These are phyloP conservation scores for Pseudomyrmex flavicornis DNA, from an alignment of 1,140 invertebrate genomes.

Conservation along the genomic window DNA sequence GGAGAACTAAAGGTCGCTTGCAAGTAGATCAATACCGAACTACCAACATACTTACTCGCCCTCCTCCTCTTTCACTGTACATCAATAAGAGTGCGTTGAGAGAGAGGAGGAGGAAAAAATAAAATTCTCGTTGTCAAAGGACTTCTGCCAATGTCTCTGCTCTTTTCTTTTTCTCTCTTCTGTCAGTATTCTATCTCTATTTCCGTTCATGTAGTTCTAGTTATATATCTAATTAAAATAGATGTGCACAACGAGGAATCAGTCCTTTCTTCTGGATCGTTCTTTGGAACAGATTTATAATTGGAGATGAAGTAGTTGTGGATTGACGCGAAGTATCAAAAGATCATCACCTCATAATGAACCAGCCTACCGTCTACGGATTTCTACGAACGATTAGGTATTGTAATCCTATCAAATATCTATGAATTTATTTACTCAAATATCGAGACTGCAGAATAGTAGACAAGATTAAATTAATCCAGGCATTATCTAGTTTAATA, in stretches of 20 bases:
- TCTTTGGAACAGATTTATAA: constrained; percentile 24
- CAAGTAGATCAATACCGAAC: constrained; percentile 74
- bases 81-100: constrained; percentile 70
- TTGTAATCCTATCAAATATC: too few relatives aligned
- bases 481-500: too few relatives aligned
- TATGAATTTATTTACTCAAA: too few relatives aligned
- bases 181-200: too few relatives aligned
- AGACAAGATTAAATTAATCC: too few relatives aligned
- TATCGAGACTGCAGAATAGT: too few relatives aligned
- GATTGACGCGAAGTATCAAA: not conserved
- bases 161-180: not conserved
- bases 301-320: not conserved
- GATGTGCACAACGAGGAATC: not conserved
- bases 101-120: constrained; percentile 23
- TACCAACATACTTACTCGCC: constrained; percentile 69
- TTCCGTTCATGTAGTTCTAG: too few relatives aligned
- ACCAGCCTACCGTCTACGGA: too few relatives aligned
- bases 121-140: constrained; percentile 6
- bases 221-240: too few relatives aligned
- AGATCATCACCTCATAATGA: too few relatives aligned
- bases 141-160: not conserved
- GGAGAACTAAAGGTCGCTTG: constrained; percentile 72
- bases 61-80: constrained; percentile 43
- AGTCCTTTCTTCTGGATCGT: constrained; percentile 3
- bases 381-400: too few relatives aligned